Evolutionary conservation across 23 tunicate species (phyloP), one percentile per base, ranked within the genome.

Genomic region (Ascidia mentula): DNA sequence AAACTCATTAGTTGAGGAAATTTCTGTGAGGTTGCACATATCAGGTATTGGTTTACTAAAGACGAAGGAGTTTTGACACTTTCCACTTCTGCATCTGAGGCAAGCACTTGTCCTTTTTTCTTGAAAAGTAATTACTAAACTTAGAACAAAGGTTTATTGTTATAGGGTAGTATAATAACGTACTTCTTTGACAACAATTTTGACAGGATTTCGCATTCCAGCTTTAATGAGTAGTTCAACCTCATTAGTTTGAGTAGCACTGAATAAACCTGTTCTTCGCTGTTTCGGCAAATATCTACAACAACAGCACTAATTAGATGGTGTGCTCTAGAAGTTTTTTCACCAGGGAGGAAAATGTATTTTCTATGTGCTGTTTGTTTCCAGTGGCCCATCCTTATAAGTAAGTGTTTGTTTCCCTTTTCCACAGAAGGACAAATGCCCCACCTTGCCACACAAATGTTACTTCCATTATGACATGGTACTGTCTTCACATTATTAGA

Each of bases 211-310:
- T 53, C 99, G 77, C 86, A 96, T 40, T 4, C 99, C 99, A 61
- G 99, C 99, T 78, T 91, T 96, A 28, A 87, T 81, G 18, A 96
- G 79, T 45, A 82, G 86, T 35, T 87, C 92, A 24, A 95, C 91
- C 45, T 91, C 92, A 59, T 91, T 89, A 12, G 94, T 91, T 76
- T 84, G 97, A 32, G 99, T 96, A 18, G 99, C 99, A 77, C 97
- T 91, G 84, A 96, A 96, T 30, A 96, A 79, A 20, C 99, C 99
- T 15, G 99, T 96, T 75, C 97, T 86, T 37, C 99, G 39, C 40
- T 91, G 99, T 37, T 96, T 96, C 20, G 97, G 99, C 18, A 96
- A 42, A 69, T 39, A 74, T 18, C 88, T 82, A 39, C 12, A n/a
- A n/a, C n/a, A n/a, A n/a, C n/a, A n/a, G n/a, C n/a, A n/a, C n/a